Conservation (phyloP, 2,797 vertebrate species). For the Micropoecilia bifurca region DNA sequence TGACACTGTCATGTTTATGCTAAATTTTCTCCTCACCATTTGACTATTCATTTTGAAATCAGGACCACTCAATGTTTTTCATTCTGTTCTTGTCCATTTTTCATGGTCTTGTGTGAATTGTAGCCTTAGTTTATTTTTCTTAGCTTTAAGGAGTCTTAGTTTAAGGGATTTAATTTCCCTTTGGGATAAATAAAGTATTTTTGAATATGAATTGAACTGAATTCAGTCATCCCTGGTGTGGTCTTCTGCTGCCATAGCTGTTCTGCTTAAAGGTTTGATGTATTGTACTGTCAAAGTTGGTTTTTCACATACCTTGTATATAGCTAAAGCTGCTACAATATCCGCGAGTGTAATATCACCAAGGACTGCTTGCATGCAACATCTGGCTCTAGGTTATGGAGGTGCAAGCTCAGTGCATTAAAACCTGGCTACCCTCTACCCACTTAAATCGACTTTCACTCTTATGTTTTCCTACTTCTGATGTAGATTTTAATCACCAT, state of each 20-base stretch:
- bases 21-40: not conserved
- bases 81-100: not conserved
- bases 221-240: no score
- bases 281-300: not conserved
- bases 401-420: not conserved
- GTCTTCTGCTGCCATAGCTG: no score
- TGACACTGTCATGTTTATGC: not conserved
- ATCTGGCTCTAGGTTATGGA: not conserved
- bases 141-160: not conserved
- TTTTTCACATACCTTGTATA: not conserved
- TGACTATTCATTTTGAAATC: not conserved
- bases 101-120: not conserved
- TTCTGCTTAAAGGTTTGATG: no score
- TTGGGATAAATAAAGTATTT: no score
- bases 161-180: no score
- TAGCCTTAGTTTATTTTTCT: not conserved
- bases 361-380: not conserved
- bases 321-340: not conserved
- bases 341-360: not conserved
- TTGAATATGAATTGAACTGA: no score
- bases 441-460: not conserved
- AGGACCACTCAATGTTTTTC: not conserved
- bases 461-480: not conserved
- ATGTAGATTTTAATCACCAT: not conserved
- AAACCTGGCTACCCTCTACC: not conserved